Percentiles rank a stretch among this genome's conserved stretches.
Evolutionary conservation across 2,113 vertebrate species (phyloP).

Genomic region (Acanthisitta chloris): DNA sequence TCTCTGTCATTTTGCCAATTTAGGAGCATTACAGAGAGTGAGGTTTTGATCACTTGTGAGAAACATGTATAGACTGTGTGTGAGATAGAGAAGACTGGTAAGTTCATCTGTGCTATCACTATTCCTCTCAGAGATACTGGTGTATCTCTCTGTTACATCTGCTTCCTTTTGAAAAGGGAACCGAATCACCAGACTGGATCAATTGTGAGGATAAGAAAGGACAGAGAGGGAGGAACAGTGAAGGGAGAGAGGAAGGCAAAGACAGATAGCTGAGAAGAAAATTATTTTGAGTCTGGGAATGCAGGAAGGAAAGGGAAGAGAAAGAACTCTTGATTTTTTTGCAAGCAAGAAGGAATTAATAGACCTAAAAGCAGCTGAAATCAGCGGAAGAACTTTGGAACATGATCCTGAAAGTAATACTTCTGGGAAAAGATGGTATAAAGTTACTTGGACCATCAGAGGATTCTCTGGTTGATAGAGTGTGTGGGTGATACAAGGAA

Average conservation of each 20-base stretch:
- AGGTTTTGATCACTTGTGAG: neutral
- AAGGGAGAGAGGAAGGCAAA: neutral
- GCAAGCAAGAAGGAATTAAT: neutral
- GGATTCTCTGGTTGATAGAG: neutral
- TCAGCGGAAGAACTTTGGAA: neutral
- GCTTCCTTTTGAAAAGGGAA: constrained; percentile 18
- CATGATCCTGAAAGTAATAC: neutral
- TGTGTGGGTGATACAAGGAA: neutral
- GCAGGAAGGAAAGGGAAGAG: neutral
- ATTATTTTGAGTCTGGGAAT: neutral
- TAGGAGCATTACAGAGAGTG: neutral
- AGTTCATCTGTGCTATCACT: neutral
- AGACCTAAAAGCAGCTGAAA: neutral
- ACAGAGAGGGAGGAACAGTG: neutral
- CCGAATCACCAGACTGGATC: neutral
- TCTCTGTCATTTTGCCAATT: neutral
- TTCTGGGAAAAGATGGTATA: neutral
- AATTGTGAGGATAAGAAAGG: neutral
- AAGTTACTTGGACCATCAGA: neutral
- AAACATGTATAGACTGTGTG: neutral
- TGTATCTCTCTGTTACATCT: neutral
- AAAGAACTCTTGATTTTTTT: neutral
- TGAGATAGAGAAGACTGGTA: neutral
- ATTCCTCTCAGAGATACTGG: neutral
- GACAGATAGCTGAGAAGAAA: neutral